Conservation (phyloP, 2,888 invertebrate species). For the Leptura quadrifasciata region DNA sequence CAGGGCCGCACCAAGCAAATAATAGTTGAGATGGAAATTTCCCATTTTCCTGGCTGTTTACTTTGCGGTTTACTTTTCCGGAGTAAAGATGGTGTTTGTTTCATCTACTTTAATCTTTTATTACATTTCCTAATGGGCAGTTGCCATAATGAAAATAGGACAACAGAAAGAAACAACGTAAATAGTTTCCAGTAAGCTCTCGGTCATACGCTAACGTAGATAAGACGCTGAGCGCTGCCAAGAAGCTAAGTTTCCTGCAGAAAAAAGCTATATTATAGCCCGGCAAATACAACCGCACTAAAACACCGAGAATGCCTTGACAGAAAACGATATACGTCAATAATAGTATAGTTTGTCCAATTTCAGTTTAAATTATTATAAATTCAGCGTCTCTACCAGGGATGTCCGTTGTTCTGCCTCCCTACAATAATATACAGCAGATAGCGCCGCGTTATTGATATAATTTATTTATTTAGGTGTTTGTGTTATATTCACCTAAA, state of each 20-base stretch:
- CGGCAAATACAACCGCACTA: not conserved
- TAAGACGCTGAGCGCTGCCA: not conserved
- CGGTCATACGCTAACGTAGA: not conserved
- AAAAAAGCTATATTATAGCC: not conserved
- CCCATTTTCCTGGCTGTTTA: not conserved
- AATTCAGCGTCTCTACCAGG: too few species aligned
- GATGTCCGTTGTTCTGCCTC: too few species aligned
- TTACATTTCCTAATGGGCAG: slow-evolving; percentile 7
- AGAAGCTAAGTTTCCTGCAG: not conserved
- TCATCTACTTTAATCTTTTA: slow-evolving; percentile 3
- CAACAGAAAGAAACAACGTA: not conserved
- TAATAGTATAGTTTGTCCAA: too few species aligned
- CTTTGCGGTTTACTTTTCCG: slow-evolving; percentile 2
- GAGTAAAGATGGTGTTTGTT: not conserved
- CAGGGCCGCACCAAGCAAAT: slow-evolving; percentile 1
- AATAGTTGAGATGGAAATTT: not conserved
- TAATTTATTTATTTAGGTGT: too few species aligned
- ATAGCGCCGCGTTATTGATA: too few species aligned
- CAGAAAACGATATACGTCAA: too few species aligned
- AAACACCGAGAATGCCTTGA: too few species aligned
- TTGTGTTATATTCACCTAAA: too few species aligned
- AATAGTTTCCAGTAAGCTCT: not conserved
- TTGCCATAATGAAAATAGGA: not conserved
- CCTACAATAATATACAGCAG: too few species aligned
- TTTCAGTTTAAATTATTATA: too few species aligned